A percentile compares a stretch with the other conserved stretches of the same genome.
phyloP scores from a whole-genome alignment of 2,888 invertebrate species.

The Eilema sororculum region DNA sequence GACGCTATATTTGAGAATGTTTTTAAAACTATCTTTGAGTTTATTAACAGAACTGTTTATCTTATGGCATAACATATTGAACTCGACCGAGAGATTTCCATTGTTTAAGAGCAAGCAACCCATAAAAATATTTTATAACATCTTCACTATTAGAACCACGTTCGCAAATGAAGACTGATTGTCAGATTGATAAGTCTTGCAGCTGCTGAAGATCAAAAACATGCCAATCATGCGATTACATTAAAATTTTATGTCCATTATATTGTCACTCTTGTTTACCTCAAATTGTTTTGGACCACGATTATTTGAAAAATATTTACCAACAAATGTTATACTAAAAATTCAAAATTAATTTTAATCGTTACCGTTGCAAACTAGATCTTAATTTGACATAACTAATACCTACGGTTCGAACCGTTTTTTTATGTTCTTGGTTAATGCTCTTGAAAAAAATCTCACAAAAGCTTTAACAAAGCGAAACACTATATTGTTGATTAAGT shows the following conservation, averaged over 20 bases:
- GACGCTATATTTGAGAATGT: constrained; percentile 33
- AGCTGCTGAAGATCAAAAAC: too few relatives aligned
- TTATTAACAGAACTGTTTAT: constrained; percentile 26
- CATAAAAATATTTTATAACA: background rate
- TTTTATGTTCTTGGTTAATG: too few relatives aligned
- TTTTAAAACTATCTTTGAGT: constrained; percentile 33
- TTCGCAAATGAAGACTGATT: background rate
- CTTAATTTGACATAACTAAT: background rate
- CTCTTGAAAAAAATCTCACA: background rate
- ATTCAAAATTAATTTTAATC: too few relatives aligned
- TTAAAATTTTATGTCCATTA: background rate
- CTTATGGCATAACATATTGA: constrained; percentile 15
- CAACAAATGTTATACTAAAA: background rate
- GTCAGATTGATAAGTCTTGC: background rate
- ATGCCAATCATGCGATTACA: background rate
- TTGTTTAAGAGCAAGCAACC: background rate
- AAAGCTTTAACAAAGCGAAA: background rate
- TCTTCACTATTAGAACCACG: background rate
- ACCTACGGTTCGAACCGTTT: background rate
- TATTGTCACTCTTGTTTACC: background rate
- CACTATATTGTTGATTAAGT: background rate
- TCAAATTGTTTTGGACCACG: background rate
- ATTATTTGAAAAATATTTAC: background rate
- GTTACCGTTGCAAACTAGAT: too few relatives aligned
- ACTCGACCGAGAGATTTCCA: background rate